A percentile compares a stretch with the other conserved stretches of the same genome.
phyloP scores from a whole-genome alignment of 1,140 invertebrate species.

The Nylanderia fulva region DNA sequence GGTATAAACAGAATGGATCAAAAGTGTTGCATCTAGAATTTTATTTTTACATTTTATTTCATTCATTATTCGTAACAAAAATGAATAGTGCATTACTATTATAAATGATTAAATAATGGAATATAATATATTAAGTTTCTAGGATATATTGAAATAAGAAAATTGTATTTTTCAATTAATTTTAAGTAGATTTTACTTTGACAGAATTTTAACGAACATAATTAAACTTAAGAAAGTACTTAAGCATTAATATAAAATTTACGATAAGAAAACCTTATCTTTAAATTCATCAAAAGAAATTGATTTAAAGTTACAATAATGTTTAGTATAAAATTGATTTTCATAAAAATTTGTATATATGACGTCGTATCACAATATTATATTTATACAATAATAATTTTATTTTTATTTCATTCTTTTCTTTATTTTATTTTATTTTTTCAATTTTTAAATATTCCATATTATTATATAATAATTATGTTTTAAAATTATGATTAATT shows the following conservation, averaged over 20 bases:
- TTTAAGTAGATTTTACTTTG: slow-evolving; percentile 3
- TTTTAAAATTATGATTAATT: background rate
- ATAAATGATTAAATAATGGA: background rate
- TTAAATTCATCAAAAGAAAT: slow-evolving; percentile 10
- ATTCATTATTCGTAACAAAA: background rate
- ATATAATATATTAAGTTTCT: background rate
- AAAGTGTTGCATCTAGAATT: background rate
- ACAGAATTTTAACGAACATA: background rate
- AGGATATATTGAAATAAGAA: background rate
- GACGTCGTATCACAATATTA: background rate
- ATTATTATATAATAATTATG: slow-evolving; percentile 1
- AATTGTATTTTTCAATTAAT: slow-evolving; percentile 4
- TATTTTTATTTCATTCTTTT: background rate
- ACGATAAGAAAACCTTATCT: background rate
- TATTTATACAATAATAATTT: slow-evolving; percentile 1
- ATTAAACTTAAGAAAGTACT: background rate
- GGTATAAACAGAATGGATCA: background rate
- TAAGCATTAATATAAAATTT: background rate
- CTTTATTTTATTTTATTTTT: slow-evolving; percentile 6
- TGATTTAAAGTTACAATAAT: background rate
- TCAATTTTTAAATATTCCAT: background rate
- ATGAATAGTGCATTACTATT: background rate
- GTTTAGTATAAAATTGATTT: background rate
- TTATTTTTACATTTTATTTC: slow-evolving; percentile 1
- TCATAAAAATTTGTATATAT: background rate